A percentile compares a stretch with the other conserved stretches of the same genome.
These are phyloP conservation scores for Thera obeliscata DNA, from an alignment of 2,888 invertebrate genomes.

Conservation along the genomic window DNA sequence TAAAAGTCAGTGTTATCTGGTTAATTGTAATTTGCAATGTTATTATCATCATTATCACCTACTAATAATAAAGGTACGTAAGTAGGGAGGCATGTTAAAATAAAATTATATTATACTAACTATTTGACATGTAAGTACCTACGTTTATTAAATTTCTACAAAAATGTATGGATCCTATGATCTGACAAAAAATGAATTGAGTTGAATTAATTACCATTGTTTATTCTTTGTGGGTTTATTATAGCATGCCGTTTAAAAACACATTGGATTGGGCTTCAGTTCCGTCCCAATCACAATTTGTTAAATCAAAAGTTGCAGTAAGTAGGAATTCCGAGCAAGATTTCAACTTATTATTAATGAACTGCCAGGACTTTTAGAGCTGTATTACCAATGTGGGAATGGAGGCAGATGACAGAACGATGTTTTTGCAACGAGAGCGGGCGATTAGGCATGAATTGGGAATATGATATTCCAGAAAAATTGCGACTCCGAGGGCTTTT, in stretches of 20 bases:
- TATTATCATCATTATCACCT: too few species aligned
- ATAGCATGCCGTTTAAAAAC: not conserved
- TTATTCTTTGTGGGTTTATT: not conserved
- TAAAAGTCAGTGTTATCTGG: too few species aligned
- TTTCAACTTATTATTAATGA: constrained; percentile 69
- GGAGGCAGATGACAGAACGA: constrained; percentile 51
- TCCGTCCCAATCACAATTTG: constrained; percentile 42
- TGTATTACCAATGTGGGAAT: constrained; percentile 48
- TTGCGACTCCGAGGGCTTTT: constrained; percentile 39
- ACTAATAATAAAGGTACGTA: too few species aligned
- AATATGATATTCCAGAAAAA: constrained; percentile 51
- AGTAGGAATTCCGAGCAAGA: constrained; percentile 52
- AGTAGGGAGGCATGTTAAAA: too few species aligned
- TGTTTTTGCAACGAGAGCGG: constrained; percentile 51
- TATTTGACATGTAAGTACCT: too few species aligned
- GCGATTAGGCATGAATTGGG: constrained; percentile 55
- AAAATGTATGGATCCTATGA: too few species aligned
- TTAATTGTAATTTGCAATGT: too few species aligned
- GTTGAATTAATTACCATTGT: too few species aligned
- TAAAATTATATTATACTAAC: too few species aligned
- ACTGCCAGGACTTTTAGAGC: constrained; percentile 47
- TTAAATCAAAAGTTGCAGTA: constrained; percentile 63
- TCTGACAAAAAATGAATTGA: too few species aligned
- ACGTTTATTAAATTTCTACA: too few species aligned
- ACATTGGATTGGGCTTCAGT: not conserved